Evolutionary conservation across 2,113 vertebrate genomes (phyloP), one percentile per base, ranked within the genome.

Genomic region (Bolborhynchus lineola): DNA sequence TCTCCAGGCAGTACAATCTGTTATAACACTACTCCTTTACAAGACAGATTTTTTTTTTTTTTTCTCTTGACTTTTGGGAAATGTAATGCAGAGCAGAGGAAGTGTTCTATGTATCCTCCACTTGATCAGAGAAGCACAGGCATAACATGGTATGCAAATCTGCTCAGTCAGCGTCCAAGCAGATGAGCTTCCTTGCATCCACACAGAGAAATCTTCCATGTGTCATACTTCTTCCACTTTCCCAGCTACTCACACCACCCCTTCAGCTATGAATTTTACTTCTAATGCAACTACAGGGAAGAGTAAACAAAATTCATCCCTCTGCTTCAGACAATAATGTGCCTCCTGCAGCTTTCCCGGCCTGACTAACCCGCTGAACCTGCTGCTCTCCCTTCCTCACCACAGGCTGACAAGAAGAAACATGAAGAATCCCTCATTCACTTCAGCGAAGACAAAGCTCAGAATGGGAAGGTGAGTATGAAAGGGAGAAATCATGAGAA

Each of bases 61-160:
- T 49, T 21, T 3, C n/a, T 17, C 21, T 24, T 52, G 29, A 44
- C 39, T 72, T 23, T 41, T 64, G 55, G 29, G 65, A 93, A 93
- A 75, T 8, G 10, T 50, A 39, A 2, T 0, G 0, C 2, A 10
- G 15, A 86, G 35, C 35, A 81, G 37, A 69, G n/a, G 29, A 76
- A 87, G 10, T 10, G 23, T 53, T 64, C 75, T 44, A 23, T 62
- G 25, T 50, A 31, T 55, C 20, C 35, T 49, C 19, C 37, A n/a
- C 8, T 37, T 75, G 50, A 77, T 18, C 59, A 77, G 47, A 68
- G 44, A 57, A 62, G 14, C 1, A 4, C 59, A 47, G 0, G 52
- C 11, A 28, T 8, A 77, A 53, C 24, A 25, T 0, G 0, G 17
- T 0, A 0, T 42, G 59, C 44, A 88, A 82, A 88, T 47, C 24